Conservation (phyloP, 2,797 vertebrate genomes). For the Poeciliopsis presidionis region DNA sequence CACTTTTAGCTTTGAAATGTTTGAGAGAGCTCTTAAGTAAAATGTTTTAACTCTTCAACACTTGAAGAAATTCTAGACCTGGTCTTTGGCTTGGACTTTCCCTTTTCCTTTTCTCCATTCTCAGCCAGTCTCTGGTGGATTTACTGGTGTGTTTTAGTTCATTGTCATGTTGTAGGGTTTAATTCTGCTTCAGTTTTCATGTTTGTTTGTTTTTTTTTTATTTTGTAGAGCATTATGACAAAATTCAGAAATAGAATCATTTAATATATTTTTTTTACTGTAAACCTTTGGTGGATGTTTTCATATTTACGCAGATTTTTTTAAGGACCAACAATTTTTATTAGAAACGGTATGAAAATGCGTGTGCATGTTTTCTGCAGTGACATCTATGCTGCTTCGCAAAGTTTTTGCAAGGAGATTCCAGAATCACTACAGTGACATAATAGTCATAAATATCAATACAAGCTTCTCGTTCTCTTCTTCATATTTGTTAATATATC, state of each 20-base stretch:
- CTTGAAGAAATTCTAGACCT: background rate
- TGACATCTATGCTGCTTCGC: background rate
- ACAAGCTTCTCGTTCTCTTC: background rate
- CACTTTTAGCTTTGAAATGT: background rate
- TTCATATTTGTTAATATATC: background rate
- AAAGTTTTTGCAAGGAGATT: background rate
- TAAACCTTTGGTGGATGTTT: background rate
- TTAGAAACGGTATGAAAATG: background rate
- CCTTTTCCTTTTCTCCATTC: background rate
- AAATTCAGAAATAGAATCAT: slow-evolving; percentile 2
- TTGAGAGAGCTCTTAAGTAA: background rate
- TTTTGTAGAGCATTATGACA: background rate
- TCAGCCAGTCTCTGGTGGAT: background rate
- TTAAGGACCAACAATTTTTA: background rate
- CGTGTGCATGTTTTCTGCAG: background rate
- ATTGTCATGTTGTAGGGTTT: background rate
- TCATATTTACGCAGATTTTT: background rate
- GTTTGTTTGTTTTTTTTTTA: background rate
- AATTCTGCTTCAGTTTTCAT: background rate
- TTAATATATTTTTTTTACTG: background rate
- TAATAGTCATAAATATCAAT: background rate
- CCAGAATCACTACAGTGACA: background rate
- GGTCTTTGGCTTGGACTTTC: background rate
- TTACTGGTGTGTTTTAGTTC: background rate
- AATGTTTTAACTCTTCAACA: background rate